Conservation (phyloP, 2,113 vertebrate genomes). For the Cacatua alba region DNA sequence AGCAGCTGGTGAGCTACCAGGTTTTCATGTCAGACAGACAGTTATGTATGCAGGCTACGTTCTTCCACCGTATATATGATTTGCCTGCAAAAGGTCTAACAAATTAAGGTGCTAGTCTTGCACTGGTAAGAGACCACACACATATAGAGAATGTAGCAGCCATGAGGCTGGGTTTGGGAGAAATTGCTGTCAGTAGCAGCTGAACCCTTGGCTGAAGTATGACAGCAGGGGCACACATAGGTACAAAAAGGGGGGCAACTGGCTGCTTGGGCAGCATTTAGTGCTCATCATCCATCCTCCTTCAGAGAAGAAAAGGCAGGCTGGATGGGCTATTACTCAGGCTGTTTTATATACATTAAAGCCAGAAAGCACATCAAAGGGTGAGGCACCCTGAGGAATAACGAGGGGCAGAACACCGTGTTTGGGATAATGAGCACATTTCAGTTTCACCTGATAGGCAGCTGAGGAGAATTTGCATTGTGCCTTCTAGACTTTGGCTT, state of each 20-base stretch:
- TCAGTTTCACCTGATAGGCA: not conserved
- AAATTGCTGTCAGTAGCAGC: rapidly evolving
- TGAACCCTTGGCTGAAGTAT: not conserved
- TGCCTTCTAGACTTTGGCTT: not conserved
- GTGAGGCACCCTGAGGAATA: not conserved
- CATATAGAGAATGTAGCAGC: rapidly evolving
- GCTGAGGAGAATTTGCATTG: not conserved
- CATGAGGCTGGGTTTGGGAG: not conserved
- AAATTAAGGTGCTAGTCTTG: not conserved
- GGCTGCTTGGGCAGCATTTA: not conserved
- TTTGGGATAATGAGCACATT: not conserved
- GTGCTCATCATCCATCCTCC: not conserved
- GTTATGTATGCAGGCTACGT: rapidly evolving
- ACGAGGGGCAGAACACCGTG: not conserved
- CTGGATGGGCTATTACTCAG: not conserved
- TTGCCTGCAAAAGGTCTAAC: not conserved
- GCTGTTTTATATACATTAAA: not conserved
- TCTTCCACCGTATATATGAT: not conserved
- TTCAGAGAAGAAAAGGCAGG: not conserved
- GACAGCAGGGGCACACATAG: not conserved
- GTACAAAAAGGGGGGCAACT: not conserved
- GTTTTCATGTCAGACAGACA: not conserved
- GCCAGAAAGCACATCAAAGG: not conserved
- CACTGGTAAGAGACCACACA: not conserved
- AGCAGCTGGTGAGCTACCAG: not conserved